phyloP scores from a whole-genome alignment of 1,140 invertebrate species.

The Manduca sexta region DNA sequence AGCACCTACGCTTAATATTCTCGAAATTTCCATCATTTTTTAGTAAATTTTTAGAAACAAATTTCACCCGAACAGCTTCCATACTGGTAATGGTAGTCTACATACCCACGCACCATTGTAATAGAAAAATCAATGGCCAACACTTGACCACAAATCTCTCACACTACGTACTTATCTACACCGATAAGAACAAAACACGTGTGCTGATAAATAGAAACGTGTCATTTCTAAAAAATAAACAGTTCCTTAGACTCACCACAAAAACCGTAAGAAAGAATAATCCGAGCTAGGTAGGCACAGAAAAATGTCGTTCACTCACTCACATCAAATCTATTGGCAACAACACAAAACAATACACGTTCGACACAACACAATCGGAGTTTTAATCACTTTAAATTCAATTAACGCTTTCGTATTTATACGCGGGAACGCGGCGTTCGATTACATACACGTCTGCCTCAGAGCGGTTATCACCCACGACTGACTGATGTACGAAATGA shows the following conservation, averaged over 20 bases:
- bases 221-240: too few relatives aligned
- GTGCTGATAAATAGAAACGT: too few relatives aligned
- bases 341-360: slow-evolving; percentile 1
- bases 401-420: not conserved
- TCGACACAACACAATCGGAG: slow-evolving; percentile 7
- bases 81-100: too few relatives aligned
- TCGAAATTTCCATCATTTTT: too few relatives aligned
- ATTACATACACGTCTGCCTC: slow-evolving; percentile 28
- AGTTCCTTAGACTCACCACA: slow-evolving; percentile 38
- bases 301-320: not conserved
- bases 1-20: too few relatives aligned
- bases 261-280: slow-evolving; percentile 49
- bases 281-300: slow-evolving; percentile 34
- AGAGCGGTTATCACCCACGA: slow-evolving; percentile 50
- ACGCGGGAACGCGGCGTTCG: not conserved
- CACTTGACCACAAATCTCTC: too few relatives aligned
- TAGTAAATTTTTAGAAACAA: too few relatives aligned
- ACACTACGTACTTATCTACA: too few relatives aligned
- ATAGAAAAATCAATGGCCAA: too few relatives aligned
- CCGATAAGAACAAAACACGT: too few relatives aligned
- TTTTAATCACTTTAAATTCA: slow-evolving; percentile 3
- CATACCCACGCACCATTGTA: too few relatives aligned
- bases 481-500: slow-evolving; percentile 37
- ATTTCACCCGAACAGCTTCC: too few relatives aligned
- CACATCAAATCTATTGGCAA: not conserved